Evolutionary conservation across 2,797 vertebrate species (phyloP).

Genomic region (Argya squamiceps): DNA sequence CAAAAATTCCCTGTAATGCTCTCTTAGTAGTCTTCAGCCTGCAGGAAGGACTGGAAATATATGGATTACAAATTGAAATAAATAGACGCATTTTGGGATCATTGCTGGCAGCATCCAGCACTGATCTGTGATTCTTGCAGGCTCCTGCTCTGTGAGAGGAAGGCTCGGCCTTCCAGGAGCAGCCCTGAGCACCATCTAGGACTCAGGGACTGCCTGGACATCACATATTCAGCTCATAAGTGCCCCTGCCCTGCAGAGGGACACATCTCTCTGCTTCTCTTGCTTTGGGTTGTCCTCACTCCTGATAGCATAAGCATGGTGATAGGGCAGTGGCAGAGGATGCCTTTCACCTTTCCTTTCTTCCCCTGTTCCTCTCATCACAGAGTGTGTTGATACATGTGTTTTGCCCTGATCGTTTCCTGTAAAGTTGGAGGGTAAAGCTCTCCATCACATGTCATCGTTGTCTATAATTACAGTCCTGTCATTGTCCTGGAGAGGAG

Average conservation of each 20-base stretch:
- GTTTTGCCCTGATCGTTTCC: background rate
- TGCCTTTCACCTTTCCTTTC: background rate
- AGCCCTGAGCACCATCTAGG: rapidly evolving
- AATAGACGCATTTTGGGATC: rapidly evolving
- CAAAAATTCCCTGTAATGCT: background rate
- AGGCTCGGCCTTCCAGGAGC: background rate
- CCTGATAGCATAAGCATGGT: rapidly evolving
- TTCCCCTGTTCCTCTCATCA: background rate
- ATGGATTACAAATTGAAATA: background rate
- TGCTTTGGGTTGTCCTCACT: background rate
- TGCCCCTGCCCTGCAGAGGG: background rate
- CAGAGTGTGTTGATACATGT: background rate
- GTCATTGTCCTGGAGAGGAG: slow-evolving; percentile 23
- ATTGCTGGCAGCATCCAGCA: background rate
- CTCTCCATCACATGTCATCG: slow-evolving; percentile 7
- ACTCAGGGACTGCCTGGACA: background rate
- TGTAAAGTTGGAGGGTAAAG: background rate
- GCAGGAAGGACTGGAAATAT: background rate
- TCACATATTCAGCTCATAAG: background rate
- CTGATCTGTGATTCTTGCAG: rapidly evolving
- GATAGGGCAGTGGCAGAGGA: background rate
- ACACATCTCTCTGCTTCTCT: background rate
- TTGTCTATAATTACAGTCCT: slow-evolving; percentile 32
- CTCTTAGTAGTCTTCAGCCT: background rate
- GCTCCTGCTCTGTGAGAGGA: background rate